phyloP scores from a whole-genome alignment of 2,113 vertebrate genomes.

The Alexandromys fortis region DNA sequence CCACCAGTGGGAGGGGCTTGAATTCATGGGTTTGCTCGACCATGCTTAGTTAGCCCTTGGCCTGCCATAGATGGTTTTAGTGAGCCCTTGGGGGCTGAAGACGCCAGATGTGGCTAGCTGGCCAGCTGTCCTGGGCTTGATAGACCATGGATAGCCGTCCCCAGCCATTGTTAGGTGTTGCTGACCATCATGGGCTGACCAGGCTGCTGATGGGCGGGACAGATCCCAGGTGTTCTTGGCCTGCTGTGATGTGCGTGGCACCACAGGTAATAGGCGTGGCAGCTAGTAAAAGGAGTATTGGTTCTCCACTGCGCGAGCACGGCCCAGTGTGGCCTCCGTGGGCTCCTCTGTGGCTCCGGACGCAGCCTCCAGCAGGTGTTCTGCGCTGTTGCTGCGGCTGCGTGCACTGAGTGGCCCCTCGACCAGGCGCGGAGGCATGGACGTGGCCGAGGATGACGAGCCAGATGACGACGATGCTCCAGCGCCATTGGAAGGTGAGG shows the following conservation, averaged over 20 bases:
- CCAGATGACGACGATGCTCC: constrained; percentile 77
- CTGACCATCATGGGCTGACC: not conserved
- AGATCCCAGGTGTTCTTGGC: not conserved
- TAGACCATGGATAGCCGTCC: not conserved
- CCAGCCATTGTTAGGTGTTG: not conserved
- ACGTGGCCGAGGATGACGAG: constrained; percentile 77
- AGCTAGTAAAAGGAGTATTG: constrained; percentile 99
- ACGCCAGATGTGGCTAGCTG: not conserved
- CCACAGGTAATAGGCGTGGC: not conserved
- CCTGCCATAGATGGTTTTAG: not conserved
- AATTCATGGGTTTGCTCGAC: not conserved
- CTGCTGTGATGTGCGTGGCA: not conserved
- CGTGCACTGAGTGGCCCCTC: constrained; percentile 82
- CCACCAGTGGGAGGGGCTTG: not conserved
- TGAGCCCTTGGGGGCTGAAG: not conserved
- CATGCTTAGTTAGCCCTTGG: not conserved
- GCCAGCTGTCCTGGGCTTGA: not conserved
- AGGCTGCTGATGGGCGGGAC: not conserved
- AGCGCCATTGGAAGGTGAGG: constrained; percentile 60
- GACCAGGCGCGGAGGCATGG: constrained; percentile 79
- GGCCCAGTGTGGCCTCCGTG: constrained; percentile 84
- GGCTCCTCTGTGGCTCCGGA: constrained; percentile 88
- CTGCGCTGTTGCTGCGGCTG: constrained; percentile 93
- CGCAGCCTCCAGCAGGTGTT: constrained; percentile 91
- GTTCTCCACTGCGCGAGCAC: constrained; percentile 95